Evolutionary conservation across 1,140 invertebrate genomes (phyloP).

Genomic region (Lethocerus indicus): DNA sequence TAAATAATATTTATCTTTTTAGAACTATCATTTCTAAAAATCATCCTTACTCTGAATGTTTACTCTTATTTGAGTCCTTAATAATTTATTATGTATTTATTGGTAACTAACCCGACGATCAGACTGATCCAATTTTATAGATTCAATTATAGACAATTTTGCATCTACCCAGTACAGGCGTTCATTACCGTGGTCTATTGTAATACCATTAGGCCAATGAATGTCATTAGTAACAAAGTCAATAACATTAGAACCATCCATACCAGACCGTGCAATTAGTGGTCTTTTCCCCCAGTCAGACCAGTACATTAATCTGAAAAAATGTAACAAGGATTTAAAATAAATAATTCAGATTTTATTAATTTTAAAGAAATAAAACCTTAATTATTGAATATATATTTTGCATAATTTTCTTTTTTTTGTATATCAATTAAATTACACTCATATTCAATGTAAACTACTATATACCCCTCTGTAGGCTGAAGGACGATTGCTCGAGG

Average conservation of each 20-base stretch:
- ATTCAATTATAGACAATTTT: constrained; percentile 53
- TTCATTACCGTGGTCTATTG: constrained; percentile 68
- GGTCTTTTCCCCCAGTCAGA: constrained; percentile 60
- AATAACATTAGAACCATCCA: constrained; percentile 59
- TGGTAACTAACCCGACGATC: constrained; percentile 34
- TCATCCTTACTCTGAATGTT: no score
- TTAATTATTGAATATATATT: no score
- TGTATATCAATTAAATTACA: no score
- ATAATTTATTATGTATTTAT: no score
- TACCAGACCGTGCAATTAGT: constrained; percentile 50
- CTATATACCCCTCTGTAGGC: constrained; percentile 37
- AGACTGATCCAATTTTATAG: constrained; percentile 50
- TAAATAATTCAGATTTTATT: background rate
- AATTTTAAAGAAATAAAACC: no score
- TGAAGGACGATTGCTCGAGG: constrained; percentile 44
- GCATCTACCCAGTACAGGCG: constrained; percentile 65
- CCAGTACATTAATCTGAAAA: constrained; percentile 60
- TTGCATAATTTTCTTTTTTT: no score
- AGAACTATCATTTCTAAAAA: no score
- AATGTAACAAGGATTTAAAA: background rate
- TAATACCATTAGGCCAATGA: constrained; percentile 76
- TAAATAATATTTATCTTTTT: no score
- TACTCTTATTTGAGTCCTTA: no score
- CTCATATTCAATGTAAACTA: no score
- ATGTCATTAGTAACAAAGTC: constrained; percentile 35